phyloP scores from a whole-genome alignment of 1,140 invertebrate genomes.

The Meloidogyne hapla region DNA sequence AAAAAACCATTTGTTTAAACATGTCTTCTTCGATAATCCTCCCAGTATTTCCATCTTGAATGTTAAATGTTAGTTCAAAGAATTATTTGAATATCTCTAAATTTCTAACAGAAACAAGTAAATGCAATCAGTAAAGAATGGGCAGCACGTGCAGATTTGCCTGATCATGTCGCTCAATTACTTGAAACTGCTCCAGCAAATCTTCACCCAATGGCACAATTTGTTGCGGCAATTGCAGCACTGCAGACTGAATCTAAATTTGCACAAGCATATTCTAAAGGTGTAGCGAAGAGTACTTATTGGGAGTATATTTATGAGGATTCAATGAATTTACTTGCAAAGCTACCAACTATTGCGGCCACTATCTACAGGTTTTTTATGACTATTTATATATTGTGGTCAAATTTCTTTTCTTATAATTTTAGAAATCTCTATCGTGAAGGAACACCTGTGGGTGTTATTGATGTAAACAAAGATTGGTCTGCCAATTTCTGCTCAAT shows the following conservation, averaged over 20 bases:
- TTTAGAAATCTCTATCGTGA: slow-evolving; percentile 78
- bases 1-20: no score
- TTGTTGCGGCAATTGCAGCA: slow-evolving; percentile 84
- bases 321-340: slow-evolving; percentile 91
- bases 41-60: no score
- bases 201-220: slow-evolving; percentile 93
- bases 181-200: slow-evolving; percentile 90
- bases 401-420: slow-evolving; percentile 5
- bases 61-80: neutral
- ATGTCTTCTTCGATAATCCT: no score
- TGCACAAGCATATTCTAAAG: slow-evolving; percentile 82
- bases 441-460: slow-evolving; percentile 80
- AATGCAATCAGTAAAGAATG: slow-evolving; percentile 81
- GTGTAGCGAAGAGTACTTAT: slow-evolving; percentile 80
- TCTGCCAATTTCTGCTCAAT: slow-evolving; percentile 86
- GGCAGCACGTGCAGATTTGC: slow-evolving; percentile 82
- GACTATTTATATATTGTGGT: no score
- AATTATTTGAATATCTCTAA: neutral
- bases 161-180: slow-evolving; percentile 87
- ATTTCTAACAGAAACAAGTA: slow-evolving; percentile 30
- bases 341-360: slow-evolving; percentile 87
- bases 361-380: slow-evolving; percentile 75
- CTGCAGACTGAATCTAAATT: slow-evolving; percentile 91
- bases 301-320: slow-evolving; percentile 85
- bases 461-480: slow-evolving; percentile 88